Percentiles rank a stretch among this genome's conserved stretches.
phyloP scores from a whole-genome alignment of 2,888 invertebrate genomes.

The Chaetoderma sp. region DNA sequence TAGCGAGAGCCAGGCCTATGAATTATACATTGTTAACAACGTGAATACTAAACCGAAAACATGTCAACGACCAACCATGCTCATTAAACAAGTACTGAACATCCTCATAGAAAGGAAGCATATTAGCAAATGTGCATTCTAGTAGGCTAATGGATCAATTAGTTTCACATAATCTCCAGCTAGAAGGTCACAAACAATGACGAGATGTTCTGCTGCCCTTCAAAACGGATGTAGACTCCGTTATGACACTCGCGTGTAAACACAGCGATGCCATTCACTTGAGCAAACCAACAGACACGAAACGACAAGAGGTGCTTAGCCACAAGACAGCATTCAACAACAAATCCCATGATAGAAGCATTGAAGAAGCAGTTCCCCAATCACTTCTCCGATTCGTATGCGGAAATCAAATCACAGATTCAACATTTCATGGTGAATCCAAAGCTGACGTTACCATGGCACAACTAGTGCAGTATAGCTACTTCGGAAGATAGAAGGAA shows the following conservation, averaged over 20 bases:
- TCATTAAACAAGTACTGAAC: too few species aligned
- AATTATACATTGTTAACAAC: too few species aligned
- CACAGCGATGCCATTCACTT: constrained; percentile 14
- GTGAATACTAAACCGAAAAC: too few species aligned
- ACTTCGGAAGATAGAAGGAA: too few species aligned
- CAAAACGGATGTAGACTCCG: background rate
- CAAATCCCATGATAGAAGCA: background rate
- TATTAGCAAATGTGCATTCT: background rate
- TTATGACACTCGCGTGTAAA: constrained; percentile 11
- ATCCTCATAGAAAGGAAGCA: too few species aligned
- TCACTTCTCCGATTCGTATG: constrained; percentile 2
- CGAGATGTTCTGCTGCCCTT: constrained; percentile 16
- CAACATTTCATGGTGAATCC: background rate
- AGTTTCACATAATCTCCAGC: constrained; percentile 4
- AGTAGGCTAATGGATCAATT: constrained; percentile 1
- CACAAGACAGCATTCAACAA: constrained; percentile 10
- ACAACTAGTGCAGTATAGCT: too few species aligned
- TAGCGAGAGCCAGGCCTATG: too few species aligned
- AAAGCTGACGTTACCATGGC: background rate
- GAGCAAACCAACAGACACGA: constrained; percentile 9
- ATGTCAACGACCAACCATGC: too few species aligned
- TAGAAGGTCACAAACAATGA: constrained; percentile 8
- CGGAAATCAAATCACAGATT: background rate
- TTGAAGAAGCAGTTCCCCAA: constrained; percentile 2
- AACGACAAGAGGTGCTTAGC: background rate